Percentiles rank a stretch among this genome's conserved stretches.
Evolutionary conservation across 2,888 invertebrate genomes (phyloP).

Genomic region (Thecocarcelia acutangulata): DNA sequence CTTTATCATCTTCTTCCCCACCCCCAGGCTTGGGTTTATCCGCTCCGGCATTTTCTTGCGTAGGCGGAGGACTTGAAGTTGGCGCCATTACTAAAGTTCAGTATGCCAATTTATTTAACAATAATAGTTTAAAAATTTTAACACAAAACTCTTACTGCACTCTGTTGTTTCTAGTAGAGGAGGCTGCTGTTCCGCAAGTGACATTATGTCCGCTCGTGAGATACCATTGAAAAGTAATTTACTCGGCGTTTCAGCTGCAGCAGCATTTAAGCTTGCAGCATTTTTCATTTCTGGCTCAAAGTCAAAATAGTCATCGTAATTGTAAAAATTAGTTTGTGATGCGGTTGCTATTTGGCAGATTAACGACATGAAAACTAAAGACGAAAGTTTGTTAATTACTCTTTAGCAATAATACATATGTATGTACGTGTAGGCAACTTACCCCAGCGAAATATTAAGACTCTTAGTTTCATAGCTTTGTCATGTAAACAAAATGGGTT

Average conservation of each 20-base stretch:
- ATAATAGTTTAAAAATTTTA: too few relatives aligned
- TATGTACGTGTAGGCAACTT: too few relatives aligned
- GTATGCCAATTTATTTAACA: background rate
- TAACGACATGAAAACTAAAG: conserved; percentile 62
- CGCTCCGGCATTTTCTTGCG: conserved; percentile 4
- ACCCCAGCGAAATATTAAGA: too few relatives aligned
- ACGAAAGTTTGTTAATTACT: too few relatives aligned
- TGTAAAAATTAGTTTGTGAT: conserved; percentile 35
- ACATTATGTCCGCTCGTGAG: conserved; percentile 17
- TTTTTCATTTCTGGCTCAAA: conserved; percentile 63
- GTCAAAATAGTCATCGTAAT: conserved; percentile 66
- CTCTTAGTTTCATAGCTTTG: too few relatives aligned
- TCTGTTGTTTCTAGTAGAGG: conserved; percentile 23
- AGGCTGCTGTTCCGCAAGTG: conserved; percentile 5
- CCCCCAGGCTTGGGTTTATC: background rate
- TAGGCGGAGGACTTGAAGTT: background rate
- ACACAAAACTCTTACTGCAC: conserved; percentile 35
- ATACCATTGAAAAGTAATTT: conserved; percentile 44
- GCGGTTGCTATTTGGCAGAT: conserved; percentile 37
- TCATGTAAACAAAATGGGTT: too few relatives aligned
- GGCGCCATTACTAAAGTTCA: background rate
- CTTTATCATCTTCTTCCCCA: conserved; percentile 58
- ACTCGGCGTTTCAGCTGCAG: conserved; percentile 12
- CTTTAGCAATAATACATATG: too few relatives aligned
- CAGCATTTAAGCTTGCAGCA: conserved; percentile 13